Base-by-base conservation (phyloP, 1,140 invertebrate genomes). In the Drosophila baimaii region DNA sequence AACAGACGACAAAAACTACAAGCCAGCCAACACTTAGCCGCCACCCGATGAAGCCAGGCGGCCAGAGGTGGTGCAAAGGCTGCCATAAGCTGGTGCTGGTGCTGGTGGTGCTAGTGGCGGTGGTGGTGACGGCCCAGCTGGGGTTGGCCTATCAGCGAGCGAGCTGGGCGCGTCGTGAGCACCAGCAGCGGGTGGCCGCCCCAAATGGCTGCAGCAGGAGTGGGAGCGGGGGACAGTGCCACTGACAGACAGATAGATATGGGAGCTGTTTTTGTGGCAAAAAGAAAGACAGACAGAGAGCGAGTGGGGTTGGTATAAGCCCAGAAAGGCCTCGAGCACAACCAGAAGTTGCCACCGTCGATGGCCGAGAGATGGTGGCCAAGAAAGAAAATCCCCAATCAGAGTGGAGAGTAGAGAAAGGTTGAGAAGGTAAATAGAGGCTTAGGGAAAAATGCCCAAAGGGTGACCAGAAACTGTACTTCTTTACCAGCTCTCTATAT, bases 1-100 rank as follows among this genome's bases (percentile, higher is more conserved):
- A 74, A 21, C 64, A 71, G 58, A 49, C 51, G 44, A 44, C 65
- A 61, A 69, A 69, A 70, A 72, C 69, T 72, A 72, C 69, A 72
- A 72, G 69, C 43, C 35, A 35, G 27, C 41, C 69, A 58, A 72
- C 69, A 72, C 69, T 72, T 72, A 49, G 23, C 49, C 62, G 29
- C 10, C 25, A 19, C 39, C 47, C 25, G 44, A 0, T 15, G 1
- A 46, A 15, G 43, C 13, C 46, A 17, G 5, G 2, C n/a, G n/a
- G n/a, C n/a, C n/a, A 44, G 41, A 33, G 25, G 8, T 19, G 25
- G 35, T 10, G 25, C n/a, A 27, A 15, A 44, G 2, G 19, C 17
- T 21, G 15, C 46, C 46, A 49, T n/a, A 23, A 13, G 27, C 19
- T 27, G 55, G 3, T 52, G 19, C 12, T 13, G 7, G 17, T n/a